Percentiles rank a stretch among this genome's conserved stretches.
Evolutionary conservation across 2,113 vertebrate genomes (phyloP).

Genomic region (Argyrosomus japonicus): DNA sequence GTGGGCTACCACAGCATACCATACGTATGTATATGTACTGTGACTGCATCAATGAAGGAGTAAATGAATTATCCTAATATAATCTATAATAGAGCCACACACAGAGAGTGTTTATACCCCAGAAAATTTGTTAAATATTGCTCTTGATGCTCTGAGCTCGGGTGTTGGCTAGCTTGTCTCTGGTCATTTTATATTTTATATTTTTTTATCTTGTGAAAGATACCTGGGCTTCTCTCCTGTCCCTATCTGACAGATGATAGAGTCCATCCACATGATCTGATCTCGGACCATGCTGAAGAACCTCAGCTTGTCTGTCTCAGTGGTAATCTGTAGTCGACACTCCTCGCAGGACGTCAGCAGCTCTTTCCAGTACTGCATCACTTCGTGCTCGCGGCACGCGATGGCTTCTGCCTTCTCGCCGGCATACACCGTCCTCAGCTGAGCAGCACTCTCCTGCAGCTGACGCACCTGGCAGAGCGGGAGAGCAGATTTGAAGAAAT

Average conservation of each 20-base stretch:
- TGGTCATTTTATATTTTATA: background rate
- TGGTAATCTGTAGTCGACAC: conserved; percentile 92
- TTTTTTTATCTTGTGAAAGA: background rate
- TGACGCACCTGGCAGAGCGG: conserved; percentile 86
- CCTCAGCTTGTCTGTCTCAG: conserved; percentile 90
- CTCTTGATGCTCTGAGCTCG: no score
- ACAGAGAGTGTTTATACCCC: background rate
- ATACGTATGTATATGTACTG: no score
- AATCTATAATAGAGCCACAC: background rate
- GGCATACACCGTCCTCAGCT: conserved; percentile 94
- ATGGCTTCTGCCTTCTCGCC: conserved; percentile 95
- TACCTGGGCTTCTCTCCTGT: conserved; percentile 94
- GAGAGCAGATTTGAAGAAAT: conserved; percentile 3
- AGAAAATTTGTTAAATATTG: no score
- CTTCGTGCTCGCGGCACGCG: conserved; percentile 90
- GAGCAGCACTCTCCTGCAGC: conserved; percentile 94
- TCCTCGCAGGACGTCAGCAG: conserved; percentile 92
- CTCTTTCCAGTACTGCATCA: conserved; percentile 93
- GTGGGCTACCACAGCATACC: background rate
- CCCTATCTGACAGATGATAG: conserved; percentile 91
- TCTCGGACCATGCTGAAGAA: conserved; percentile 90
- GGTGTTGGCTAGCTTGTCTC: background rate
- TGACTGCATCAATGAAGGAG: background rate
- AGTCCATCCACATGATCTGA: conserved; percentile 95
- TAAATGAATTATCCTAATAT: background rate